Conservation (phyloP, 2,888 invertebrate genomes). For the Catocala nupta region DNA sequence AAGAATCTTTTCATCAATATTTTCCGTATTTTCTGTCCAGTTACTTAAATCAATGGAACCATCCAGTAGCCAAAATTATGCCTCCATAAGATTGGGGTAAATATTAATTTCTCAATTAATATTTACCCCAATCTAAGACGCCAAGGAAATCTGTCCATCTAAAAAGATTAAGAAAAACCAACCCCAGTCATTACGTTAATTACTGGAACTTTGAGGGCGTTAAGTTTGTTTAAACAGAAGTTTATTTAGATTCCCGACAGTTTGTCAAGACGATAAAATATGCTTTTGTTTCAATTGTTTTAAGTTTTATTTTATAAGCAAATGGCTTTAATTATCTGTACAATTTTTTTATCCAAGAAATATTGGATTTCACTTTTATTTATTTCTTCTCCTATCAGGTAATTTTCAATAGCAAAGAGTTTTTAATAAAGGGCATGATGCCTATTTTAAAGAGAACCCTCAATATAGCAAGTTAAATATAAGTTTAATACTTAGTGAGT, state of each 20-base stretch:
- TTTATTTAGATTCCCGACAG: slow-evolving; percentile 39
- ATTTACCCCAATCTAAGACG: slow-evolving; percentile 39
- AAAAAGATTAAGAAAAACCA: slow-evolving; percentile 47
- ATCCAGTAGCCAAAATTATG: not conserved
- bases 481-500: too few species aligned
- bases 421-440: too few species aligned
- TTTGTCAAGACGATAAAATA: slow-evolving; percentile 31
- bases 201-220: slow-evolving; percentile 51
- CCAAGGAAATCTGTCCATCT: slow-evolving; percentile 26
- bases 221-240: slow-evolving; percentile 39
- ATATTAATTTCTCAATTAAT: slow-evolving; percentile 6
- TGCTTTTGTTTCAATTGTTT: not conserved
- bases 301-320: too few species aligned
- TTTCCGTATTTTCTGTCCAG: not conserved
- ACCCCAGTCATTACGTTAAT: slow-evolving; percentile 54
- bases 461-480: too few species aligned
- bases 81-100: not conserved
- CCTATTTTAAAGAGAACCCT: too few species aligned
- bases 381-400: too few species aligned
- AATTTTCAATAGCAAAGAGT: too few species aligned
- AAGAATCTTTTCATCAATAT: not conserved
- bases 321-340: too few species aligned
- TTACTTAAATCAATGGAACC: not conserved
- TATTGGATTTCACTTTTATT: too few species aligned
- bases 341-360: too few species aligned